Evolutionary conservation across 2,113 vertebrate species (phyloP), one percentile per base, ranked within the genome.

Genomic region (Regulus satrapa): DNA sequence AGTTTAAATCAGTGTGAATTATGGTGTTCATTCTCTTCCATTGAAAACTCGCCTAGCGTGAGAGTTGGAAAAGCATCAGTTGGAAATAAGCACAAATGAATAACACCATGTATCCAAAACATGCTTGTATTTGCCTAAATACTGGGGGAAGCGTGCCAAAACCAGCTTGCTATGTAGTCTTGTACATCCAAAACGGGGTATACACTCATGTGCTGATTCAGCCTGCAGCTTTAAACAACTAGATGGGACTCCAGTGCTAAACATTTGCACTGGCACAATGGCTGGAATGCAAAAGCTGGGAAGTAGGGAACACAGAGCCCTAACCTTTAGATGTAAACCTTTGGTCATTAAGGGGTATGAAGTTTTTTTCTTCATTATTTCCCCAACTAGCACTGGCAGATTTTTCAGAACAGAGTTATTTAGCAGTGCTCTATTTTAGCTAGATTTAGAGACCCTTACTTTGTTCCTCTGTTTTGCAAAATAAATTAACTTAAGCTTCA

Each of bases 221-320:
- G 75, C 43, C 40, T 80, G 59, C 56, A 88, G 69, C 31, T 85
- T 61, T 74, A 94, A 92, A 76, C 62, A 79, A 5, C 66, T 62
- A 18, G 66, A 49, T 71, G 72, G 55, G 79, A 90, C 41, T 59
- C 59, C 3, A 77, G 55, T 63, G 23, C 68, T 92, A 88, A 95
- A 93, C 67, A 71, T 83, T 96, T 92, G 78, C 88, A 92, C 82
- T 95, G 71, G 92, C 88, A 88, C 72, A 88, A 74, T 14, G 59
- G 55, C 78, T 84, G 92, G 82, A 84, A 90, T 77, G 88, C 59
- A 63, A 8, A 85, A 68, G 63, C 64, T 67, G 71, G 48, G 26
- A 96, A 62, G 31, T 14, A 69, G 58, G 51, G 82, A 76, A 79
- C 0, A 4, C 36, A 85, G 64, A 63, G 36, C 45, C 46, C 52